phyloP scores from a whole-genome alignment of 2,797 vertebrate genomes.

The Manis javanica region DNA sequence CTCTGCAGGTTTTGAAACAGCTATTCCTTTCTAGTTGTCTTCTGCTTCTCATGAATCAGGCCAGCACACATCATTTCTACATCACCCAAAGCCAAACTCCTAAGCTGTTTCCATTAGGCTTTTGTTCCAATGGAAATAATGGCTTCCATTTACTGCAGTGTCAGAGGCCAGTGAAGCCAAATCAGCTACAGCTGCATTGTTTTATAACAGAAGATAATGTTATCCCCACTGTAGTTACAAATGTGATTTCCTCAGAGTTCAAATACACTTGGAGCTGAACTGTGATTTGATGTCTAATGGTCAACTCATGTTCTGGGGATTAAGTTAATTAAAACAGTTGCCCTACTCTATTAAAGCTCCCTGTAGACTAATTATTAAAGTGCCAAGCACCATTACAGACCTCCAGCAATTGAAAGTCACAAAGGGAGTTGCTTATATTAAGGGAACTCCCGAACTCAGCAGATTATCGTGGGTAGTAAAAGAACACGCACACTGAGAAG shows the following conservation, averaged over 20 bases:
- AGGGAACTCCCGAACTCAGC: slow-evolving; percentile 81
- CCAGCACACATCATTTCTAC: slow-evolving; percentile 64
- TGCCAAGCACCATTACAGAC: slow-evolving; percentile 87
- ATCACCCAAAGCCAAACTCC: slow-evolving; percentile 73
- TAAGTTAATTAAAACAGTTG: slow-evolving; percentile 90
- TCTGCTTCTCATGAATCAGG: slow-evolving; percentile 54
- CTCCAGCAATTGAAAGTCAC: slow-evolving; percentile 85
- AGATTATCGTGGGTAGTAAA: slow-evolving; percentile 84
- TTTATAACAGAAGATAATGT: slow-evolving; percentile 77
- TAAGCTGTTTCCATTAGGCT: slow-evolving; percentile 60
- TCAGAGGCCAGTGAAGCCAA: slow-evolving; percentile 68
- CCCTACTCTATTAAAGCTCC: slow-evolving; percentile 87
- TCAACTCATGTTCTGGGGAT: slow-evolving; percentile 88
- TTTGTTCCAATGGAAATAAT: slow-evolving; percentile 79
- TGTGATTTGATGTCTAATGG: slow-evolving; percentile 87
- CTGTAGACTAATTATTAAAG: slow-evolving; percentile 90
- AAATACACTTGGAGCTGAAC: slow-evolving; percentile 85
- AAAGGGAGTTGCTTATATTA: slow-evolving; percentile 85
- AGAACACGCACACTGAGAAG: slow-evolving; percentile 80
- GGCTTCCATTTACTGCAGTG: slow-evolving; percentile 62
- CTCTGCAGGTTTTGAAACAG: slow-evolving; percentile 41
- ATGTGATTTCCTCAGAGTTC: slow-evolving; percentile 84
- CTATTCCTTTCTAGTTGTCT: slow-evolving; percentile 57
- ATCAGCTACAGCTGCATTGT: slow-evolving; percentile 70
- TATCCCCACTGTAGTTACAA: slow-evolving; percentile 80